Evolutionary conservation across 2,797 vertebrate genomes (phyloP).

Genomic region (Lacerta agilis): DNA sequence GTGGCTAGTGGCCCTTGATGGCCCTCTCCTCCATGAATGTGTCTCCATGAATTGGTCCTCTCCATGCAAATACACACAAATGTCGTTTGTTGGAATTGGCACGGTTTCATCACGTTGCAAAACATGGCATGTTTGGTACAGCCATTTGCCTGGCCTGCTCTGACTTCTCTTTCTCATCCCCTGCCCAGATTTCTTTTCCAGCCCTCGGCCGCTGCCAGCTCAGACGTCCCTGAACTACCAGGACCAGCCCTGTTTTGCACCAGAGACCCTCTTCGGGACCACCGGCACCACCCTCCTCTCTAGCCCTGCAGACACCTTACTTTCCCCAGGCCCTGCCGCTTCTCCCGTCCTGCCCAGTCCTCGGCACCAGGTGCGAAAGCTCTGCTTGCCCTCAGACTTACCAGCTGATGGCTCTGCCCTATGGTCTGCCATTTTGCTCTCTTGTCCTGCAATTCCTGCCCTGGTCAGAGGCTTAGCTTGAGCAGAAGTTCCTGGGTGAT

Average conservation of each 20-base stretch:
- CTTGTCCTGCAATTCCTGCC: not conserved
- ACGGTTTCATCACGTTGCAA: too few relatives aligned
- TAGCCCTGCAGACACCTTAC: not conserved
- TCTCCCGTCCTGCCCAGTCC: constrained; percentile 27
- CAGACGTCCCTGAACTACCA: constrained; percentile 60
- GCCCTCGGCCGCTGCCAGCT: constrained; percentile 47
- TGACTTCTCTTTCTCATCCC: not conserved
- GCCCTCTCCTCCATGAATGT: too few relatives aligned
- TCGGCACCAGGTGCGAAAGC: constrained; percentile 72
- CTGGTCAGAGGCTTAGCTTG: not conserved
- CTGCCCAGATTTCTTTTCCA: constrained; percentile 76
- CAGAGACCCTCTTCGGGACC: constrained; percentile 60
- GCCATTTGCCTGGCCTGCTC: too few relatives aligned
- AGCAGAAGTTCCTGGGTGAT: not conserved
- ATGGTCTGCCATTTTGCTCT: not conserved
- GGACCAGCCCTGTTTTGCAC: constrained; percentile 70
- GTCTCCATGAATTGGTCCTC: too few relatives aligned
- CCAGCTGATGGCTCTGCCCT: not conserved
- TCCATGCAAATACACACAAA: too few relatives aligned
- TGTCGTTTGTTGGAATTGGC: too few relatives aligned
- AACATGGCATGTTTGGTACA: too few relatives aligned
- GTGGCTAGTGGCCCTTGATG: too few relatives aligned
- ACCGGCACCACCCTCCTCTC: constrained; percentile 35
- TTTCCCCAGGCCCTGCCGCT: not conserved
- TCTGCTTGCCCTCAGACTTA: not conserved